These are phyloP conservation scores for Eristalis arbustorum DNA, from an alignment of 2,888 invertebrate species.

Conservation along the genomic window DNA sequence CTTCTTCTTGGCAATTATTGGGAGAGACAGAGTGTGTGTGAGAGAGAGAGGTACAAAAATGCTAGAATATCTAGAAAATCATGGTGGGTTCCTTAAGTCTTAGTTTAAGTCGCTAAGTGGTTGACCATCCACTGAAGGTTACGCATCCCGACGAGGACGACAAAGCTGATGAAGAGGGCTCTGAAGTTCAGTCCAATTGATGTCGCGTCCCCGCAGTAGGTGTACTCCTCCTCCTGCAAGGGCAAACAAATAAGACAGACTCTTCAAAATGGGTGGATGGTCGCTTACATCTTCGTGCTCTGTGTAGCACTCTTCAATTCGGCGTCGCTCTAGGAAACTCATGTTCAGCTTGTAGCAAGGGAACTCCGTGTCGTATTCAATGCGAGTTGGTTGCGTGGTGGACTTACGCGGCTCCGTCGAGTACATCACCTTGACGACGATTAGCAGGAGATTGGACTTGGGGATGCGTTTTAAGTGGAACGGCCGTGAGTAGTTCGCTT, in stretches of 20 bases:
- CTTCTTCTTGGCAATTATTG: conserved; percentile 51
- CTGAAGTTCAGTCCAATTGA: conserved; percentile 71
- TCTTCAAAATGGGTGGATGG: not conserved
- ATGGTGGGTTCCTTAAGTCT: conserved; percentile 45
- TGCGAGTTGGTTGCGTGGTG: conserved; percentile 81
- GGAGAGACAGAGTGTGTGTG: conserved; percentile 57
- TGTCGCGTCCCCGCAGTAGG: conserved; percentile 78
- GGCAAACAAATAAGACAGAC: not conserved
- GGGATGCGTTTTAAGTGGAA: conserved; percentile 88
- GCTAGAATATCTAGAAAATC: conserved; percentile 29
- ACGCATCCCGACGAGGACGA: conserved; percentile 45
- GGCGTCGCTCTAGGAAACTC: conserved; percentile 85
- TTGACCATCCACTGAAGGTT: conserved; percentile 70
- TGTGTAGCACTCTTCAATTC: conserved; percentile 88
- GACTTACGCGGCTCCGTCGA: conserved; percentile 80
- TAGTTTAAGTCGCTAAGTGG: conserved; percentile 32
- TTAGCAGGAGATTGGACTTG: conserved; percentile 88
- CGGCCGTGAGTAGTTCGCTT: conserved; percentile 81
- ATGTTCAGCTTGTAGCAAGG: conserved; percentile 89
- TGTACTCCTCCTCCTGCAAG: conserved; percentile 76
- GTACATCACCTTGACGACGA: conserved; percentile 85
- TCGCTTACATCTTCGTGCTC: conserved; percentile 85
- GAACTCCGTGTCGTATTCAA: conserved; percentile 82
- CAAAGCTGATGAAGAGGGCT: conserved; percentile 52
- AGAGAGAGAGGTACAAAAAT: conserved; percentile 56